phyloP scores from a whole-genome alignment of 2,113 vertebrate species.

The Dasypus novemcinctus region DNA sequence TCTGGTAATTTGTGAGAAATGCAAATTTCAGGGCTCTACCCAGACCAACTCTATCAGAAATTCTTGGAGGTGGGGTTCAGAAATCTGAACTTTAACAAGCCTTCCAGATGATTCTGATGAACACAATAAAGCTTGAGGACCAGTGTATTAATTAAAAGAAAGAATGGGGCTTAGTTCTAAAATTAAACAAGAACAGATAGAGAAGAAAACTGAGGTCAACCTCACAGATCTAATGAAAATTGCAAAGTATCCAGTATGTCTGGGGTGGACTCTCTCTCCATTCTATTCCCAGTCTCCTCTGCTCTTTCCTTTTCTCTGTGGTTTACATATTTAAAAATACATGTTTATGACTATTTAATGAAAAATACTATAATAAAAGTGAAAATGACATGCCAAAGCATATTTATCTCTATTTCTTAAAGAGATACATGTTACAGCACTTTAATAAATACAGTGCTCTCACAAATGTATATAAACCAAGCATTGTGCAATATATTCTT shows the following conservation, averaged over 20 bases:
- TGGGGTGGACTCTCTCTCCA: not conserved
- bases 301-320: not conserved
- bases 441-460: not conserved
- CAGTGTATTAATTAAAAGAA: not conserved
- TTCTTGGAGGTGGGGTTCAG: not conserved
- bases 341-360: not conserved
- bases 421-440: not conserved
- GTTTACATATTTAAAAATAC: not conserved
- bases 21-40: not conserved
- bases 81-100: not conserved
- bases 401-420: not conserved
- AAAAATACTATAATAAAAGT: not conserved
- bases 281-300: not conserved
- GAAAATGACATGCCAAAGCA: not conserved
- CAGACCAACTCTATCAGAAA: not conserved
- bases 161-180: not conserved
- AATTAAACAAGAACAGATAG: not conserved
- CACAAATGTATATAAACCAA: not conserved
- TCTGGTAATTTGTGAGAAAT: not conserved
- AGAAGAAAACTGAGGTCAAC: not conserved
- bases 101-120: not conserved
- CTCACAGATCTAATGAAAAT: not conserved
- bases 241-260: not conserved
- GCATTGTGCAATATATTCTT: not conserved
- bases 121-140: not conserved